A percentile compares a stretch with the other conserved stretches of the same genome.
phyloP scores from a whole-genome alignment of 2,797 vertebrate species.

The Urophycis tenuis region DNA sequence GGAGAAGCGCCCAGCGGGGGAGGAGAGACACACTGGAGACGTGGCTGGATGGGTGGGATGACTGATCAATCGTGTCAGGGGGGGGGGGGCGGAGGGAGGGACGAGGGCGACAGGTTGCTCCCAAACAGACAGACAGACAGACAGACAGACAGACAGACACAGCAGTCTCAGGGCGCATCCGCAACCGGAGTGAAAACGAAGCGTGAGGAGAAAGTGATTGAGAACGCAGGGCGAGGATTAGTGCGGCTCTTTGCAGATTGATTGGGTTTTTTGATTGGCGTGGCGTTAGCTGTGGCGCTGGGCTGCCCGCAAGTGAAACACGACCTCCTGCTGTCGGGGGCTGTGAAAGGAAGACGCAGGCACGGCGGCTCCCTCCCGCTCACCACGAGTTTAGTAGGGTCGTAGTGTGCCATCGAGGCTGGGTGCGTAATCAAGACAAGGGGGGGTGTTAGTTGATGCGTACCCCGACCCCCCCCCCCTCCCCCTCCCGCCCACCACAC shows the following conservation, averaged over 20 bases:
- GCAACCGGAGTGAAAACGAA: background rate
- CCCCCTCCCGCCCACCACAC: too few relatives aligned
- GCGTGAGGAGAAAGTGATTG: background rate
- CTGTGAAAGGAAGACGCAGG: background rate
- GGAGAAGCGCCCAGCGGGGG: background rate
- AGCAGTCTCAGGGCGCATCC: background rate
- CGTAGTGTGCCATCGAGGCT: constrained; percentile 7
- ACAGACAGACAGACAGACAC: background rate
- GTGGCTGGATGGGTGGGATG: background rate
- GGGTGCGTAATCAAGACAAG: constrained; percentile 7
- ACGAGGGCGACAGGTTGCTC: background rate
- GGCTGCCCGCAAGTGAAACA: background rate
- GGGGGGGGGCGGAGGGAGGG: constrained; percentile 4
- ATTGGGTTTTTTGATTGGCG: background rate
- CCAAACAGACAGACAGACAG: background rate
- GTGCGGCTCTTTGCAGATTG: background rate
- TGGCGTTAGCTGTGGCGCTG: background rate
- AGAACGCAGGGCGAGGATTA: background rate
- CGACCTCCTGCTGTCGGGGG: background rate
- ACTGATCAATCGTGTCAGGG: background rate
- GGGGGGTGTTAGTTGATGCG: constrained; percentile 31
- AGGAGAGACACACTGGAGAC: background rate
- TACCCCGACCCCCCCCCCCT: constrained; percentile 1
- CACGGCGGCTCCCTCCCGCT: background rate
- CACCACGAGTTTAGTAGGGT: constrained; percentile 38